A percentile compares a stretch with the other conserved stretches of the same genome.
Evolutionary conservation across 1,140 invertebrate genomes (phyloP).

Genomic region (Delia radicum): DNA sequence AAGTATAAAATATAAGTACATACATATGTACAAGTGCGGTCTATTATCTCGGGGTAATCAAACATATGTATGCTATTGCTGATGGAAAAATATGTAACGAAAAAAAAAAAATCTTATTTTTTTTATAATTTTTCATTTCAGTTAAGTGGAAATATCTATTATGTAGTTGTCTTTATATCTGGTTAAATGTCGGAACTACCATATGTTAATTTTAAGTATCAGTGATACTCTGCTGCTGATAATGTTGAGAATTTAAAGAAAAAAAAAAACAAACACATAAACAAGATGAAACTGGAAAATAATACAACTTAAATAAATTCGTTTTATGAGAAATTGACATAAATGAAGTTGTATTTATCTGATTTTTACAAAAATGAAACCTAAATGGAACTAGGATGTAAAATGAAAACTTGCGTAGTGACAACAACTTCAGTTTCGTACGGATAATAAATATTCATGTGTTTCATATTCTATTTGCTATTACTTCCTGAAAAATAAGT

Average conservation of each 20-base stretch:
- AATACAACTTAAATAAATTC: not conserved
- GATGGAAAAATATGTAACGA: not conserved
- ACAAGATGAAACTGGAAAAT: not conserved
- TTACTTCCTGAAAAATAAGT: no score
- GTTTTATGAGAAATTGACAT: constrained; percentile 5
- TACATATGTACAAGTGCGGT: no score
- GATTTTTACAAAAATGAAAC: no score
- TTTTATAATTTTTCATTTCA: constrained; percentile 10
- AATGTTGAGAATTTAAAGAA: no score
- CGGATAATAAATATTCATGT: no score
- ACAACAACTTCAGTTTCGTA: no score
- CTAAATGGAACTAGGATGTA: no score
- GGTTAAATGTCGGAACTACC: constrained; percentile 14
- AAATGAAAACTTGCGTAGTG: no score
- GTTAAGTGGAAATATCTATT: constrained; percentile 17
- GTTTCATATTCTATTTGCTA: no score
- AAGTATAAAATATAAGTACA: no score
- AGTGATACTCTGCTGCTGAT: not conserved
- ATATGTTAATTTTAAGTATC: not conserved
- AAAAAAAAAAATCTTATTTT: not conserved
- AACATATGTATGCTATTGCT: not conserved
- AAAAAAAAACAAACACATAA: no score
- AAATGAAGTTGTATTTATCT: not conserved
- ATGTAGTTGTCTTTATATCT: constrained; percentile 17
- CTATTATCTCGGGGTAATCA: no score